Evolutionary conservation across 2,113 vertebrate genomes (phyloP).

Genomic region (Psittacara wagleri): DNA sequence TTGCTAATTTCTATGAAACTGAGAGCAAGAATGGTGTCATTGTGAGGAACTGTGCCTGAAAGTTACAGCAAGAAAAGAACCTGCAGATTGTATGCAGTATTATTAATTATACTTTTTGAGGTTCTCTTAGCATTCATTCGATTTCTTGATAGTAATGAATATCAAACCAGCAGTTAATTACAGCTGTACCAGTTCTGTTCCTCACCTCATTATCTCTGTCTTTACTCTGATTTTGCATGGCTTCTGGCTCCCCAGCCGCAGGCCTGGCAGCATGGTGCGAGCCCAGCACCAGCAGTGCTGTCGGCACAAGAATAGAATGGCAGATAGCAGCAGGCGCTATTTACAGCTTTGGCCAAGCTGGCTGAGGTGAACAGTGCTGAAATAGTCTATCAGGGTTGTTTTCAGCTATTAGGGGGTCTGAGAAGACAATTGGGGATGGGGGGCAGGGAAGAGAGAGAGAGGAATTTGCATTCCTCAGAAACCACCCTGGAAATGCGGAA

Average conservation of each 20-base stretch:
- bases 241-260: slow-evolving; percentile 48
- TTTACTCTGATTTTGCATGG: slow-evolving; percentile 51
- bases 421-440: background rate
- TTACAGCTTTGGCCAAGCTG: slow-evolving; percentile 71
- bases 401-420: slow-evolving; percentile 28
- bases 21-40: background rate
- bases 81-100: background rate
- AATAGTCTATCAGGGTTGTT: slow-evolving; percentile 40
- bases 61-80: background rate
- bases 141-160: background rate
- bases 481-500: background rate
- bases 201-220: slow-evolving; percentile 64
- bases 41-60: background rate
- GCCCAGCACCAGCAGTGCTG: slow-evolving; percentile 49
- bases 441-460: background rate
- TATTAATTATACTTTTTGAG: background rate
- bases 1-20: background rate
- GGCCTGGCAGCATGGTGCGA: slow-evolving; percentile 56
- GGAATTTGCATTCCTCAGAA: background rate
- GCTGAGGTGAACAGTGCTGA: slow-evolving; percentile 54
- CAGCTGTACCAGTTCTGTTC: slow-evolving; percentile 38
- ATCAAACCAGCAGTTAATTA: slow-evolving; percentile 65
- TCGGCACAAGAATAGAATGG: slow-evolving; percentile 59
- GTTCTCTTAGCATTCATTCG: background rate
- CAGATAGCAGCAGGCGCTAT: slow-evolving; percentile 79